Percentiles rank a stretch among this genome's conserved stretches.
Conservation (phyloP, 2,888 invertebrate genomes). For the Antheraea yamamai region DNA sequence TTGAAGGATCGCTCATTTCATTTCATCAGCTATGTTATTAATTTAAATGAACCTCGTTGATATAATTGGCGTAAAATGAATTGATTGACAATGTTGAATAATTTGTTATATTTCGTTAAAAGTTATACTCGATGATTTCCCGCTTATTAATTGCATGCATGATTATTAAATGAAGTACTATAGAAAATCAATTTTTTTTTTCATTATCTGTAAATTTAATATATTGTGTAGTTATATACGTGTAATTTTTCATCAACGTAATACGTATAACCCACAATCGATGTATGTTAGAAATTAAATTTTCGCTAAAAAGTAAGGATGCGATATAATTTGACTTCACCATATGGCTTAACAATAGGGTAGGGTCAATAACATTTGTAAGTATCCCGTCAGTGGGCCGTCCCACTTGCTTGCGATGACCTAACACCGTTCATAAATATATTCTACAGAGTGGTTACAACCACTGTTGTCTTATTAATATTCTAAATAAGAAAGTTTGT, state of each 20-base stretch:
- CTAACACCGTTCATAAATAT: slow-evolving; percentile 47
- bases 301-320: slow-evolving; percentile 51
- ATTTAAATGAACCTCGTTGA: background rate
- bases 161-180: background rate
- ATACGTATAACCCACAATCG: background rate
- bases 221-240: background rate
- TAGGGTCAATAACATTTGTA: slow-evolving; percentile 77
- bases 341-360: slow-evolving; percentile 78
- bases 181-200: background rate
- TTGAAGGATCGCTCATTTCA: background rate
- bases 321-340: slow-evolving; percentile 59
- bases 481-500: background rate
- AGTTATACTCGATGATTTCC: slow-evolving; percentile 22
- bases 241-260: background rate
- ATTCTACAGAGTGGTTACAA: slow-evolving; percentile 54
- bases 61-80: background rate
- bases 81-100: slow-evolving; percentile 8
- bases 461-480: background rate
- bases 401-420: slow-evolving; percentile 69
- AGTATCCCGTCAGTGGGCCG: slow-evolving; percentile 70
- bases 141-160: slow-evolving; percentile 11
- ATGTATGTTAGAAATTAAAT: slow-evolving; percentile 39
- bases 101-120: slow-evolving; percentile 5
- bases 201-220: background rate
- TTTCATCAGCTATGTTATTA: background rate